phyloP scores from a whole-genome alignment of 1,140 invertebrate genomes.

The Drosophila orosa region DNA sequence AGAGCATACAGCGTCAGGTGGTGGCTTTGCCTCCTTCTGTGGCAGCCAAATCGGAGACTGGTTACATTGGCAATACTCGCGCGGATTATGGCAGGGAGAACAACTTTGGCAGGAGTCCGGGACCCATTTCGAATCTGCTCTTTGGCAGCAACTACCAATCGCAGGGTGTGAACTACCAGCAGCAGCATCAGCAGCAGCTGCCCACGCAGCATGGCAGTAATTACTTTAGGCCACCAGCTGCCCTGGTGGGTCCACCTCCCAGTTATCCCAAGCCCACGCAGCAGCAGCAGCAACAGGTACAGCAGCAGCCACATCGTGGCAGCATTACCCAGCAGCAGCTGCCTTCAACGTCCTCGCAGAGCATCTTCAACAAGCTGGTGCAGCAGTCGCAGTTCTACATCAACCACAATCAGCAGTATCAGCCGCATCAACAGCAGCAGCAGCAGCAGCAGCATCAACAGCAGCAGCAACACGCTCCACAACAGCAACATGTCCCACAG shows the following conservation, averaged over 20 bases:
- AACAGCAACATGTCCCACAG: slow-evolving; percentile 66
- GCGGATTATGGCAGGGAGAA: slow-evolving; percentile 69
- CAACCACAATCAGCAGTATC: slow-evolving; percentile 84
- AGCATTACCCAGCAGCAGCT: slow-evolving; percentile 68
- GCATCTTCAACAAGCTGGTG: slow-evolving; percentile 71
- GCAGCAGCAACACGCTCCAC: slow-evolving; percentile 54
- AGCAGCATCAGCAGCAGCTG: slow-evolving; percentile 62
- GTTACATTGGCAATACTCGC: slow-evolving; percentile 50
- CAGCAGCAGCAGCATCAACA: slow-evolving; percentile 63
- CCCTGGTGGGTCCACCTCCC: slow-evolving; percentile 40
- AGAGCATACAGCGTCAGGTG: slow-evolving; percentile 86
- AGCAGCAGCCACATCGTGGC: slow-evolving; percentile 29
- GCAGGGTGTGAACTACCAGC: slow-evolving; percentile 28
- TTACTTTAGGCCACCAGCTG: slow-evolving; percentile 85
- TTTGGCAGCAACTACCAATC: slow-evolving; percentile 56
- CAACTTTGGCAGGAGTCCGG: slow-evolving; percentile 37
- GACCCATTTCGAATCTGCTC: slow-evolving; percentile 48
- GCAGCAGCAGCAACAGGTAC: slow-evolving; percentile 47
- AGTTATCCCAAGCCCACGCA: slow-evolving; percentile 44
- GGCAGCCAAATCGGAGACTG: slow-evolving; percentile 20
- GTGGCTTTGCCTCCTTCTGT: slow-evolving; percentile 85
- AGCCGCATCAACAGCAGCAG: slow-evolving; percentile 68
- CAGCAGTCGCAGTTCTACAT: slow-evolving; percentile 84
- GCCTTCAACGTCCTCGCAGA: slow-evolving; percentile 61
- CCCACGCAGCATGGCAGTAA: slow-evolving; percentile 58